Evolutionary conservation across 1,140 invertebrate genomes (phyloP).

Genomic region (Branchinecta lindahli): DNA sequence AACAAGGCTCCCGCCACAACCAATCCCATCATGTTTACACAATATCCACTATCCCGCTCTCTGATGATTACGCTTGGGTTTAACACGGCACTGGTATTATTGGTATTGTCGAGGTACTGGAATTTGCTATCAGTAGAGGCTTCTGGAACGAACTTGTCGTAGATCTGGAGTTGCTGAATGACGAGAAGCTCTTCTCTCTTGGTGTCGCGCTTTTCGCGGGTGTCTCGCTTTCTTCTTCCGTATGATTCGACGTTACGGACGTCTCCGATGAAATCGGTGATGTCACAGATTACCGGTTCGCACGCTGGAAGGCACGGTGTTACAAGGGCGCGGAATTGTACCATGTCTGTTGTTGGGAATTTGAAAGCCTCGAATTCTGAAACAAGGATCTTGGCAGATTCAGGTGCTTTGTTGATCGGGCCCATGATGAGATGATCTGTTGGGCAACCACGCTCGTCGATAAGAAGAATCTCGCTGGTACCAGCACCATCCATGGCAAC

Average conservation of each 20-base stretch:
- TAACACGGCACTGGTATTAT: conserved; percentile 14
- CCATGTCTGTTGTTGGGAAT: conserved; percentile 83
- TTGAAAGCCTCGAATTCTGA: conserved; percentile 91
- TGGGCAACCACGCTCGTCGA: conserved; percentile 79
- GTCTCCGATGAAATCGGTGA: conserved; percentile 59
- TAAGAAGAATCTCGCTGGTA: conserved; percentile 75
- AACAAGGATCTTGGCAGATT: conserved; percentile 60
- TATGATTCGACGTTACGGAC: conserved; percentile 61
- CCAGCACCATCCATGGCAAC: conserved; percentile 87
- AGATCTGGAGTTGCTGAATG: conserved; percentile 78
- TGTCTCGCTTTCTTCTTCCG: conserved; percentile 48
- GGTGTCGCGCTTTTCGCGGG: conserved; percentile 21
- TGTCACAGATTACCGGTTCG: conserved; percentile 72
- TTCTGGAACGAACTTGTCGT: conserved; percentile 59
- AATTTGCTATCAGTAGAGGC: conserved; percentile 14
- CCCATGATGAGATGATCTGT: conserved; percentile 87
- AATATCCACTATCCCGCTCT: conserved; percentile 33
- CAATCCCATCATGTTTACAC: conserved; percentile 57
- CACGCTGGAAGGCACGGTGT: conserved; percentile 83
- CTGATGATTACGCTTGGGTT: conserved; percentile 21
- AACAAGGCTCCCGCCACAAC: conserved; percentile 66
- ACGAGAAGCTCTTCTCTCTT: conserved; percentile 49
- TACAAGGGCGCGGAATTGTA: conserved; percentile 81
- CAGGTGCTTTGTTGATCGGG: conserved; percentile 60
- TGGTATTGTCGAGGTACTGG: conserved; percentile 24